These are phyloP conservation scores for Rhyzopertha dominica DNA, from an alignment of 1,140 invertebrate species.

Conservation along the genomic window DNA sequence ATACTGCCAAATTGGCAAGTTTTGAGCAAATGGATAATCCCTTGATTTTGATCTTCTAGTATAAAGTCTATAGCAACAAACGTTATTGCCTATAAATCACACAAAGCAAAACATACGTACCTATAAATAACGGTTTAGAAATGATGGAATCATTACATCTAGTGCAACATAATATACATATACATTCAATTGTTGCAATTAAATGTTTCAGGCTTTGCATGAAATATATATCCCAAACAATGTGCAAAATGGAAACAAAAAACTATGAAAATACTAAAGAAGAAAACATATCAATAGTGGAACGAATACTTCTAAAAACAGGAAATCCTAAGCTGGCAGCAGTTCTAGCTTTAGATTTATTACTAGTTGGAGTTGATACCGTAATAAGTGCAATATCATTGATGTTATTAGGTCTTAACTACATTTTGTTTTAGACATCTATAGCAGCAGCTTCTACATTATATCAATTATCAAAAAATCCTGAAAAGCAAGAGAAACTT, in stretches of 20 bases:
- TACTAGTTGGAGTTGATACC: slow-evolving; percentile 84
- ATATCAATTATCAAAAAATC: slow-evolving; percentile 73
- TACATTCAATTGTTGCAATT: slow-evolving; percentile 6
- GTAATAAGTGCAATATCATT: slow-evolving; percentile 48
- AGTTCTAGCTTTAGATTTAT: slow-evolving; percentile 73
- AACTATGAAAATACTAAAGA: slow-evolving; percentile 42
- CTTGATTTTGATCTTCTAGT: no score
- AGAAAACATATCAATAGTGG: slow-evolving; percentile 56
- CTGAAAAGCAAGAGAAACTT: slow-evolving; percentile 66
- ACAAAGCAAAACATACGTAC: no score
- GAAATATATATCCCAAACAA: slow-evolving; percentile 49
- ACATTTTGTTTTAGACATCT: slow-evolving; percentile 60
- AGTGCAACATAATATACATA: no score
- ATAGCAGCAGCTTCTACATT: slow-evolving; percentile 72
- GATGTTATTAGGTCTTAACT: neutral
- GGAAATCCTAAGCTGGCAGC: slow-evolving; percentile 65
- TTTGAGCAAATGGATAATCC: no score
- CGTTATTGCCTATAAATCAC: no score
- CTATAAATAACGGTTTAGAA: no score
- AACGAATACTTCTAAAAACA: slow-evolving; percentile 57
- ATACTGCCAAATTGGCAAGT: no score
- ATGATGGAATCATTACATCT: no score
- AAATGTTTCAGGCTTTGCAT: slow-evolving; percentile 35
- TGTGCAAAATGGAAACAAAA: slow-evolving; percentile 50
- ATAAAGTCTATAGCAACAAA: no score